Evolutionary conservation across 2,113 vertebrate genomes (phyloP).

Genomic region (Mola mola): DNA sequence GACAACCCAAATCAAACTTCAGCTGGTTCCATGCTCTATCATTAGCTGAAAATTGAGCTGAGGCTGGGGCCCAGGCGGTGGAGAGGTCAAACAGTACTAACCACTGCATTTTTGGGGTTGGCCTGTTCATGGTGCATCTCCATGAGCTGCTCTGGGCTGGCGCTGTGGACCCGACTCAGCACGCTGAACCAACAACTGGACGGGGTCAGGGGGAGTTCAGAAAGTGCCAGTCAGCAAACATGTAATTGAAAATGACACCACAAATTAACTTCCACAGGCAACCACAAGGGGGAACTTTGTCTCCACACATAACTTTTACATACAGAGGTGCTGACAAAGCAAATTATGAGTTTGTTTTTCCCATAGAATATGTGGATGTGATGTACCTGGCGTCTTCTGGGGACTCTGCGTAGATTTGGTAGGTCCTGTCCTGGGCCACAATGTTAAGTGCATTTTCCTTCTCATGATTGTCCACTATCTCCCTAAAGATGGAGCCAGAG

Average conservation of each 20-base stretch:
- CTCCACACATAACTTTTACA: constrained; percentile 34
- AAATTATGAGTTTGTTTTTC: constrained; percentile 23
- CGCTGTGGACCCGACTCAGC: constrained; percentile 89
- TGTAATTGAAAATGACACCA: constrained; percentile 34
- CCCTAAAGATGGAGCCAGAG: constrained; percentile 75
- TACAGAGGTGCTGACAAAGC: background rate
- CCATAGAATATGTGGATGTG: background rate
- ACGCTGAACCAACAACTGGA: constrained; percentile 91
- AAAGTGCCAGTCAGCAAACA: constrained; percentile 47
- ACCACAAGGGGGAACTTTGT: constrained; percentile 64
- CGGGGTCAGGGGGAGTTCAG: constrained; percentile 61
- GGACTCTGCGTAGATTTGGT: constrained; percentile 92
- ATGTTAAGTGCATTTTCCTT: constrained; percentile 94
- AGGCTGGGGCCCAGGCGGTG: constrained; percentile 31
- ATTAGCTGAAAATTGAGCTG: constrained; percentile 25
- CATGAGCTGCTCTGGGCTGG: constrained; percentile 88
- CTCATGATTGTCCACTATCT: constrained; percentile 94
- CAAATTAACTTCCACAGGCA: constrained; percentile 40
- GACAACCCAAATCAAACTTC: constrained; percentile 5
- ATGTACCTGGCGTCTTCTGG: constrained; percentile 93
- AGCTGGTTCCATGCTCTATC: constrained; percentile 26
- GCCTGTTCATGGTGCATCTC: constrained; percentile 95
- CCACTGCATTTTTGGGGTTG: constrained; percentile 96
- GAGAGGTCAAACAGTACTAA: constrained; percentile 77
- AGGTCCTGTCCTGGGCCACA: constrained; percentile 90